Base-by-base conservation (phyloP, 2,797 vertebrate genomes). In the Cirrhinus molitorella region DNA sequence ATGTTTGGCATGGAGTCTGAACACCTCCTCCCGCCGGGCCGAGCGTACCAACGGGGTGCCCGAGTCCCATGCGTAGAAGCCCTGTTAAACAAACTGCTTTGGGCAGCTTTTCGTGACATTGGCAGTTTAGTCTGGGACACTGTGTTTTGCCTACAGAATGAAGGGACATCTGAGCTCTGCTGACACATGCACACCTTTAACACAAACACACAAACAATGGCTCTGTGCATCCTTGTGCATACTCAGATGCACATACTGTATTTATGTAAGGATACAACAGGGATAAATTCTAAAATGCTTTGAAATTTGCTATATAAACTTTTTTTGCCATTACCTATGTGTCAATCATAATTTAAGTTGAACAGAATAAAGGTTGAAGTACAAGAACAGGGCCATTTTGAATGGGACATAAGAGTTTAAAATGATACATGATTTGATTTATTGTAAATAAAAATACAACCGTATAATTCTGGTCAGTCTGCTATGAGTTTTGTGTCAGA, bases 71-170 rank as follows among this genome's bases (percentile, higher is more conserved):
- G 70, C 78, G 72, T 72, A 77, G 83, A 79, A 45, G 68, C 51
- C 55, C 45, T 83, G 71, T 86, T 88, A 73, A 31, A 57, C 79
- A 45, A 79, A 86, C 67, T 57, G 65, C 75, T 85, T 67, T 70
- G 61, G 73, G 61, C 84, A 86, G 68, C 68, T 76, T 81, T 85
- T 83, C 61, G 65, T 85, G 80, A 83, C 76, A 76, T 49, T 72
- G 45, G 63, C 17, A 4, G 23, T 81, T 78, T 55, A 79, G 31
- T 81, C 53, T 21, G 47, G 67, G 73, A 80, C 66, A 23, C 51
- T 73, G 75, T 7, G 12, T 85, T 72, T 75, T 43, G 28, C n/a
- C 43, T 25, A 16, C 47, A 59, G 43, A 71, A 80, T 55, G 37
- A 53, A 51, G 49, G 45, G 19, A 49, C 28, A 34, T 63, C 57